A percentile compares a stretch with the other conserved stretches of the same genome.
Evolutionary conservation across 2,113 vertebrate species (phyloP).

Genomic region (Vidua macroura): DNA sequence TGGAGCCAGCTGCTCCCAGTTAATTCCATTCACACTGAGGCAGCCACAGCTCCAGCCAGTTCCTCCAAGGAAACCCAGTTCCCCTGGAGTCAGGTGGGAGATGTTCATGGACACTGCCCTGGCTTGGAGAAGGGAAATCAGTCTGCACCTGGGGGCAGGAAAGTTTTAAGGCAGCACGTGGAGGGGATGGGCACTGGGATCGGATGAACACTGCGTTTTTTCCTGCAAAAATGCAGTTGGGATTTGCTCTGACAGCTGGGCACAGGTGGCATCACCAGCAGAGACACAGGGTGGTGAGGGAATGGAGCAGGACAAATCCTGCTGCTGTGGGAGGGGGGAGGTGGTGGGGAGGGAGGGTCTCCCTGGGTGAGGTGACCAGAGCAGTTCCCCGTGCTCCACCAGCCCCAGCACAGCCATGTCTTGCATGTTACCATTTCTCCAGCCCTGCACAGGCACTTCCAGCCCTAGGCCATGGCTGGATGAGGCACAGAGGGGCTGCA

Average conservation of each 20-base stretch:
- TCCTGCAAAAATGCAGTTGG: not conserved
- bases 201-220: not conserved
- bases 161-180: not conserved
- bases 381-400: not conserved
- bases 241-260: fast-evolving
- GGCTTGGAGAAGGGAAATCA: not conserved
- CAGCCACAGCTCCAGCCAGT: not conserved
- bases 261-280: fast-evolving
- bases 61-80: not conserved
- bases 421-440: not conserved
- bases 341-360: not conserved
- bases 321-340: not conserved
- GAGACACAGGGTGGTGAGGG: not conserved
- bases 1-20: not conserved
- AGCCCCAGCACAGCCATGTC: not conserved
- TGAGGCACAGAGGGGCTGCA: fast-evolving
- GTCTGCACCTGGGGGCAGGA: not conserved
- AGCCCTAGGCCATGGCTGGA: not conserved
- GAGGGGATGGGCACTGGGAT: not conserved
- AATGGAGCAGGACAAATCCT: not conserved
- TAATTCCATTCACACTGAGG: not conserved
- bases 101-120: not conserved
- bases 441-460: not conserved
- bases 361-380: fast-evolving
- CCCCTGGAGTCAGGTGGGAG: not conserved